Percentiles rank a stretch among this genome's conserved stretches.
Conservation (phyloP, 2,113 vertebrate genomes). For the Macroglossus sobrinus region DNA sequence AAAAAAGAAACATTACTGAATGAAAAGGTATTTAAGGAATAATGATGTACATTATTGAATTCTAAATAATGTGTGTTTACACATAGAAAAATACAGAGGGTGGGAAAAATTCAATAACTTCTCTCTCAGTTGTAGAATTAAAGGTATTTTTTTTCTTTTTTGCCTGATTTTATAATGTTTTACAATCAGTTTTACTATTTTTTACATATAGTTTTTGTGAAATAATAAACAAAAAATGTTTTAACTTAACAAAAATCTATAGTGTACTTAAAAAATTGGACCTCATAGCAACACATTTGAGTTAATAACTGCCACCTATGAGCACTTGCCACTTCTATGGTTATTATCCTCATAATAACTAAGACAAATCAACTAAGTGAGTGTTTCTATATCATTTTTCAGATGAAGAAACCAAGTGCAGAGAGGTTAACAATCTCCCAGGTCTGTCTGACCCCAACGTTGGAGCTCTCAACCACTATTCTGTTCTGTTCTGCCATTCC, state of each 20-base stretch:
- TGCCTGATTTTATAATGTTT: background rate
- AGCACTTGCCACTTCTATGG: background rate
- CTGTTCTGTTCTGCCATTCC: background rate
- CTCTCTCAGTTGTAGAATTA: background rate
- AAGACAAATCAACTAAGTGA: background rate
- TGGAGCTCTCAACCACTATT: background rate
- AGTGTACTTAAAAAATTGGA: background rate
- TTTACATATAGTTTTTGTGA: background rate
- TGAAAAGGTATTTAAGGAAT: conserved; percentile 12
- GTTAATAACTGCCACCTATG: background rate
- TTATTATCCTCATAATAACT: background rate
- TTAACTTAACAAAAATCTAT: background rate
- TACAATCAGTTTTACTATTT: background rate
- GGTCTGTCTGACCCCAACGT: background rate
- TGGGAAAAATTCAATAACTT: background rate
- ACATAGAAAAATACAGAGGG: background rate
- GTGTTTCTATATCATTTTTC: background rate
- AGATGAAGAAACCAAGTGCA: background rate
- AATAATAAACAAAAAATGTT: background rate
- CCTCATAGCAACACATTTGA: background rate
- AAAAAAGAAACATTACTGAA: background rate
- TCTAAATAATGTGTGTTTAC: background rate
- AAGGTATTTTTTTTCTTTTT: background rate
- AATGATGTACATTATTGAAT: background rate
- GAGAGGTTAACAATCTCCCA: background rate